Percentiles rank a stretch among this genome's conserved stretches.
Evolutionary conservation across 2,797 vertebrate species (phyloP).

Genomic region (Cossypha heuglini): DNA sequence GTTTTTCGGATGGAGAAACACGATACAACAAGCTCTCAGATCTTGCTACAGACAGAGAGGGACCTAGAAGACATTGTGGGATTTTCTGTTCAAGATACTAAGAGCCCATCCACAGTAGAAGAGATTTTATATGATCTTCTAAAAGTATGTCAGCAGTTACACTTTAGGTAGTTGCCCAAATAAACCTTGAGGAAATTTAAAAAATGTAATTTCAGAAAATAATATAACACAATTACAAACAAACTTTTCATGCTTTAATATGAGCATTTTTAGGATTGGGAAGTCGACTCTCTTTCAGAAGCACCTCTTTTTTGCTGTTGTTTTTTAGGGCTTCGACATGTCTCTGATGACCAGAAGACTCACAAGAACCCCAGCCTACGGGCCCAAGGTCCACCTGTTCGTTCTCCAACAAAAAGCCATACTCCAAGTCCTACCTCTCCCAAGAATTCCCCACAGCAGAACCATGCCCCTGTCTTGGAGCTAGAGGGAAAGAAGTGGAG

Average conservation of each 20-base stretch:
- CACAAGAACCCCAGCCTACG: conserved; percentile 92
- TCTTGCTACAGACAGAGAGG: background rate
- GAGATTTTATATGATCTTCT: background rate
- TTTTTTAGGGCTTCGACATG: conserved; percentile 86
- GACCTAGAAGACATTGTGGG: background rate
- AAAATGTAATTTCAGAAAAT: background rate
- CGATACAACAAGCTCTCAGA: background rate
- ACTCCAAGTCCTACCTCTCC: conserved; percentile 57
- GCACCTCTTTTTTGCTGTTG: background rate
- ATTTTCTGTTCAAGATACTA: background rate
- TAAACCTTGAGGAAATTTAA: background rate
- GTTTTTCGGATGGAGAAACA: background rate
- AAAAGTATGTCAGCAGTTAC: background rate
- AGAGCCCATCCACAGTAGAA: background rate
- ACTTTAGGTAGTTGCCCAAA: background rate
- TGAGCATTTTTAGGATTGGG: background rate
- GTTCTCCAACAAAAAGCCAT: conserved; percentile 77
- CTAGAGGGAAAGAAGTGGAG: conserved; percentile 98
- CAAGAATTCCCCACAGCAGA: conserved; percentile 69
- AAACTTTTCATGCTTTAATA: background rate
- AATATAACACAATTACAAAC: background rate
- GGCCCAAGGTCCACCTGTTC: conserved; percentile 69
- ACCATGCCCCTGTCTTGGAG: conserved; percentile 83
- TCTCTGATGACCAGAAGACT: conserved; percentile 88
- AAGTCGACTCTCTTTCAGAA: background rate